Percentiles rank a stretch among this genome's conserved stretches.
phyloP scores from a whole-genome alignment of 2,888 invertebrate genomes.

The Cheilosia soror region DNA sequence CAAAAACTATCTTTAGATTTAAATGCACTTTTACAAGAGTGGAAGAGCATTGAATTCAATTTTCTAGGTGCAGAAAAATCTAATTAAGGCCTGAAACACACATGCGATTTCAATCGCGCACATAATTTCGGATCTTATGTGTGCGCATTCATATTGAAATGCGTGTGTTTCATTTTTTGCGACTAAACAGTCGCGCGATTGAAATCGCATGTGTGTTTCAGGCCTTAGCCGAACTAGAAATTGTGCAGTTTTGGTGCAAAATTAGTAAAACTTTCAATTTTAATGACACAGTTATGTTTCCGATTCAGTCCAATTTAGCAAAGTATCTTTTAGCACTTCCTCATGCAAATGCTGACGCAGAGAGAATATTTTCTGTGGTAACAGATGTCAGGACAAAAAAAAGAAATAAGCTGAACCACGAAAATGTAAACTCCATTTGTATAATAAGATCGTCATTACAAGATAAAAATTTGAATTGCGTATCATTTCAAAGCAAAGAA shows the following conservation, averaged over 20 bases:
- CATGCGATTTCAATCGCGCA: too few species aligned
- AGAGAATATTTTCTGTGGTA: constrained; percentile 40
- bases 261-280: constrained; percentile 29
- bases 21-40: constrained; percentile 23
- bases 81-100: too few species aligned
- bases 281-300: constrained; percentile 29
- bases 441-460: too few species aligned
- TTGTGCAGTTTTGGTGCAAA: constrained; percentile 26
- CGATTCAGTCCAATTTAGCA: constrained; percentile 1
- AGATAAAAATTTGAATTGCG: too few species aligned
- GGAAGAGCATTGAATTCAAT: constrained; percentile 51
- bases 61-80: constrained; percentile 12
- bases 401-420: too few species aligned
- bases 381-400: neutral
- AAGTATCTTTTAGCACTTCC: constrained; percentile 28
- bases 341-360: constrained; percentile 36
- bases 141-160: too few species aligned
- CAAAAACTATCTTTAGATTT: constrained; percentile 6
- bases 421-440: too few species aligned
- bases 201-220: too few species aligned
- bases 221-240: constrained; percentile 16
- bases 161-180: too few species aligned
- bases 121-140: too few species aligned
- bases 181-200: too few species aligned
- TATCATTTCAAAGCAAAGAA: too few species aligned